phyloP scores from a whole-genome alignment of 2,113 vertebrate genomes.

The Myrmophylax atrothorax region DNA sequence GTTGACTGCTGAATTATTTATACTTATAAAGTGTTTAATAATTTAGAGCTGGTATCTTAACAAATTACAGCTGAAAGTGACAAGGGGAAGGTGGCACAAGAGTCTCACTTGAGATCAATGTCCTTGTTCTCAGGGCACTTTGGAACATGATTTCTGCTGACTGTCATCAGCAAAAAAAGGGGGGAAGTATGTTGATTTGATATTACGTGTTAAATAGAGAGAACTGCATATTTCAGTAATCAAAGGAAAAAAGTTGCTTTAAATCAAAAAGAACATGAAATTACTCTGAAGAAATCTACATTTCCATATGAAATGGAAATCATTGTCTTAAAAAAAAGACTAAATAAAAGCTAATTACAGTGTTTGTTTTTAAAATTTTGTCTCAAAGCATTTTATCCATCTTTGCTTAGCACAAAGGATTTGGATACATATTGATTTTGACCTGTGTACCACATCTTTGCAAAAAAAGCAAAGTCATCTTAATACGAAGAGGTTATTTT shows the following conservation, averaged over 20 bases:
- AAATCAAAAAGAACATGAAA: slow-evolving; percentile 67
- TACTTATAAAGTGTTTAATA: slow-evolving; percentile 89
- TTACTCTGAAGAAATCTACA: slow-evolving; percentile 64
- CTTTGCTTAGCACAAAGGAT: slow-evolving; percentile 59
- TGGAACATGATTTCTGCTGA: slow-evolving; percentile 74
- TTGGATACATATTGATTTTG: slow-evolving; percentile 62
- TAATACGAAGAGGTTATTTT: slow-evolving; percentile 66
- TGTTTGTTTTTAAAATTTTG: slow-evolving; percentile 70
- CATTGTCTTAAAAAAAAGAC: slow-evolving; percentile 70
- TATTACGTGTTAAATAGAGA: slow-evolving; percentile 62
- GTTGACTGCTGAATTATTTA: slow-evolving; percentile 95
- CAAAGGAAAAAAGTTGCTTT: slow-evolving; percentile 70
- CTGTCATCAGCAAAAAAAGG: slow-evolving; percentile 60
- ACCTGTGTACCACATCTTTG: slow-evolving; percentile 52
- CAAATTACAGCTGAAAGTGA: slow-evolving; percentile 84
- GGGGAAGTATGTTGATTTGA: slow-evolving; percentile 65
- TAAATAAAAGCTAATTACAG: slow-evolving; percentile 67
- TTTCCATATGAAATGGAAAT: slow-evolving; percentile 71
- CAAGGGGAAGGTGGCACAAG: slow-evolving; percentile 75
- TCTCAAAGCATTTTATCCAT: slow-evolving; percentile 56
- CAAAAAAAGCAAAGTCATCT: slow-evolving; percentile 71
- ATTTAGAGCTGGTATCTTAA: slow-evolving; percentile 86
- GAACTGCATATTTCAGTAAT: slow-evolving; percentile 68
- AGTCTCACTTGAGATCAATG: slow-evolving; percentile 74
- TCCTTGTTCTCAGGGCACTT: slow-evolving; percentile 69